Evolutionary conservation across 2,888 invertebrate genomes (phyloP).

Genomic region (Eucriotettix oculatus): DNA sequence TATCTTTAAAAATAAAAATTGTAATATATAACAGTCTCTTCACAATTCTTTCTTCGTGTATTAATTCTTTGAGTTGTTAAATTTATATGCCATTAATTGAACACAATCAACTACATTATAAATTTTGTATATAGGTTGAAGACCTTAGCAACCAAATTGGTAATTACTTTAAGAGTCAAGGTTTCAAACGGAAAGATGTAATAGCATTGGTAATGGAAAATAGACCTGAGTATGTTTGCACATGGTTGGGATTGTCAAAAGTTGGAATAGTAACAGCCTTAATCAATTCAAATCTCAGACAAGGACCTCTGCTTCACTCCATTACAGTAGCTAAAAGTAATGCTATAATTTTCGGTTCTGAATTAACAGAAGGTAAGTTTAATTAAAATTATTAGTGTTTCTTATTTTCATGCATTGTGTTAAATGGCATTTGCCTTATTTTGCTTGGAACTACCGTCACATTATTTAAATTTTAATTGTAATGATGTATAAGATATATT

Average conservation of each 20-base stretch:
- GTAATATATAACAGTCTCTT: neutral
- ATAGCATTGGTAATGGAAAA: slow-evolving; percentile 42
- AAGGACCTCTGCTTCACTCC: slow-evolving; percentile 34
- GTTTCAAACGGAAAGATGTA: slow-evolving; percentile 32
- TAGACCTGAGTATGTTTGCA: slow-evolving; percentile 36
- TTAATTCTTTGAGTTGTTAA: no score
- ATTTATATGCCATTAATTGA: no score
- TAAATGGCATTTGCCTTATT: no score
- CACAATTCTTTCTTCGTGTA: neutral
- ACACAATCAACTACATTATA: no score
- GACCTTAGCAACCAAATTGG: slow-evolving; percentile 39
- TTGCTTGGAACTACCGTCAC: no score
- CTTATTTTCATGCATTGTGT: no score
- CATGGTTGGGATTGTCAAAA: slow-evolving; percentile 44
- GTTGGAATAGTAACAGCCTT: slow-evolving; percentile 31
- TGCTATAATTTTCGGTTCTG: slow-evolving; percentile 31
- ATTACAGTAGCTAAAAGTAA: slow-evolving; percentile 32
- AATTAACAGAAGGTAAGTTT: slow-evolving; percentile 23
- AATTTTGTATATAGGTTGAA: slow-evolving; percentile 29
- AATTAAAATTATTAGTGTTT: neutral
- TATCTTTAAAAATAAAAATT: no score
- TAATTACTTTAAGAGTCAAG: slow-evolving; percentile 34
- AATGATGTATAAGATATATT: no score
- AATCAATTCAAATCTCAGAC: slow-evolving; percentile 39
- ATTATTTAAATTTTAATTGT: no score